Conservation (phyloP, 1,140 invertebrate species). For the Zelostemma sp. region DNA sequence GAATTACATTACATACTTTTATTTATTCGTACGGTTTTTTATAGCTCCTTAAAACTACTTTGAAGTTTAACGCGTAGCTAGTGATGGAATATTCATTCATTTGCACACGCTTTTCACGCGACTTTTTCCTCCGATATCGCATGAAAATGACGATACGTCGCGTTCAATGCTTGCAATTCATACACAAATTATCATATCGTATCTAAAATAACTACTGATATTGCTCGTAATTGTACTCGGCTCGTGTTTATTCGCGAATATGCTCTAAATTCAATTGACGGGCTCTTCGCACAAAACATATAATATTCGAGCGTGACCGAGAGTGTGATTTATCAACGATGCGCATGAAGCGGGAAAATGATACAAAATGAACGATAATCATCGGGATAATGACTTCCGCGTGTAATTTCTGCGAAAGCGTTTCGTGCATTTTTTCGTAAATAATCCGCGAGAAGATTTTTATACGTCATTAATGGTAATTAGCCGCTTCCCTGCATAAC, state of each 20-base stretch:
- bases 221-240: conserved; percentile 6
- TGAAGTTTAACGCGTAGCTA: too few species aligned
- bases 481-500: too few species aligned
- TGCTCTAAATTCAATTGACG: conserved; percentile 8
- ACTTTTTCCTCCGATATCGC: conserved; percentile 26
- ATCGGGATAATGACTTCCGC: conserved; percentile 40
- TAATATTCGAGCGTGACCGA: conserved; percentile 29
- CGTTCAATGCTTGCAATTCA: conserved; percentile 56
- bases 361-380: conserved; percentile 61
- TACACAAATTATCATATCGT: conserved; percentile 59
- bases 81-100: too few species aligned
- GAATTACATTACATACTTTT: neutral
- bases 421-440: too few species aligned
- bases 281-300: conserved; percentile 16
- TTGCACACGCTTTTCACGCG: neutral
- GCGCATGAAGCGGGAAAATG: conserved; percentile 61
- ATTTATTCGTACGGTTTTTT: too few species aligned
- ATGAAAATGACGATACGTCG: conserved; percentile 37
- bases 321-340: conserved; percentile 61
- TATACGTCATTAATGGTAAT: too few species aligned
- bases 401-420: conserved; percentile 9
- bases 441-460: too few species aligned
- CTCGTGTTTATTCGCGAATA: neutral
- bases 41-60: too few species aligned
- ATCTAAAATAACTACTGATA: conserved; percentile 52